These are phyloP conservation scores for Hirtodrosophila confusa DNA, from an alignment of 2,888 invertebrate genomes.

Conservation along the genomic window DNA sequence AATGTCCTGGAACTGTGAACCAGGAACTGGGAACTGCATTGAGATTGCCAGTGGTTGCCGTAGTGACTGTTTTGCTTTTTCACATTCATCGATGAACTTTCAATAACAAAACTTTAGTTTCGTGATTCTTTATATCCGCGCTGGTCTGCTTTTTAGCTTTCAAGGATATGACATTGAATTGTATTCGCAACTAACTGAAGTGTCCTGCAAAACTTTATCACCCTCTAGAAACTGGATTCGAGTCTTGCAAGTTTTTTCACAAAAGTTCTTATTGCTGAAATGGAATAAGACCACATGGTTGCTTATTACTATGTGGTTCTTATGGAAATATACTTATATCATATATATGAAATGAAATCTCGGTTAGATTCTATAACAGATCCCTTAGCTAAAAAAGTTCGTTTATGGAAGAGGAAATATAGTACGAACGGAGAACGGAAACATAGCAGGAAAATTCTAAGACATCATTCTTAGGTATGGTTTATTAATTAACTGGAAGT, in stretches of 20 bases:
- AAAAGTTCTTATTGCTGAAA: conserved; percentile 43
- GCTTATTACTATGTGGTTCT: conserved; percentile 27
- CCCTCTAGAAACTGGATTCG: conserved; percentile 26
- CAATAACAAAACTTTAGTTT: conserved; percentile 75
- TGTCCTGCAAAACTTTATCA: conserved; percentile 50
- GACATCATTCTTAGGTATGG: too few relatives aligned
- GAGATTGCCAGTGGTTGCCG: conserved; percentile 4
- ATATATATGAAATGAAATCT: too few relatives aligned
- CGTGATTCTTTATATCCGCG: conserved; percentile 24
- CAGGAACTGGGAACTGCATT: not conserved
- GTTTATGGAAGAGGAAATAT: too few relatives aligned
- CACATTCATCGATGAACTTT: conserved; percentile 78
- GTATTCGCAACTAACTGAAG: conserved; percentile 63
- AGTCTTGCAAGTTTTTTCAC: conserved; percentile 23
- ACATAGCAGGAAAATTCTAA: too few relatives aligned
- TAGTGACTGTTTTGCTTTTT: conserved; percentile 27
- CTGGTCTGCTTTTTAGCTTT: conserved; percentile 49
- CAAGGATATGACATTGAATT: conserved; percentile 79
- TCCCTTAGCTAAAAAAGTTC: too few relatives aligned
- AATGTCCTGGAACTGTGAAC: conserved; percentile 26
- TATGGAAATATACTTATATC: conserved; percentile 1
- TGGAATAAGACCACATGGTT: conserved; percentile 14
- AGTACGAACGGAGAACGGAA: too few relatives aligned
- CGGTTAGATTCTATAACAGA: too few relatives aligned
- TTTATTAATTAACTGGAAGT: too few relatives aligned